Evolutionary conservation across 2,888 invertebrate species (phyloP).

Genomic region (Drosophila quinaria): DNA sequence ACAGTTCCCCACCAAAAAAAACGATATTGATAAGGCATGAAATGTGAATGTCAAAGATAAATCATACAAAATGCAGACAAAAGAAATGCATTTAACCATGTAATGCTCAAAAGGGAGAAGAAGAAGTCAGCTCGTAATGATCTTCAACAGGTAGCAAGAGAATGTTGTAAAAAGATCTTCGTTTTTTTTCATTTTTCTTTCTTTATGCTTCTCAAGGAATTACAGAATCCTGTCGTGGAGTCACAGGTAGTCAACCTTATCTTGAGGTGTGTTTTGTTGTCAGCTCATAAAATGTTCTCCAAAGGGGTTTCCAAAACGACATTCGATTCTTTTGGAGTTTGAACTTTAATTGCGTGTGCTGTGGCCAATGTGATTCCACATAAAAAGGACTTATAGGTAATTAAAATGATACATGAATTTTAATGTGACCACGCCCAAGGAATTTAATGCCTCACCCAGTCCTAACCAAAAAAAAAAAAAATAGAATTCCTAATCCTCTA

Average conservation of each 20-base stretch:
- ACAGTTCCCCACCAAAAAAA: not conserved
- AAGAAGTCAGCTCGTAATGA: slow-evolving; percentile 16
- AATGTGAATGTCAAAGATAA: slow-evolving; percentile 70
- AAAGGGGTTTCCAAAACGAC: slow-evolving; percentile 56
- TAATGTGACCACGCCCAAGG: slow-evolving; percentile 41
- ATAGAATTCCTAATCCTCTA: slow-evolving; percentile 15
- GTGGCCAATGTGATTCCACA: slow-evolving; percentile 46
- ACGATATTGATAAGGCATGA: slow-evolving; percentile 65
- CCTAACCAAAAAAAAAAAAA: too few relatives aligned
- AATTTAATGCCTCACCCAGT: slow-evolving; percentile 10
- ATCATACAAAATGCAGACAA: slow-evolving; percentile 53
- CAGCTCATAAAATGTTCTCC: slow-evolving; percentile 38
- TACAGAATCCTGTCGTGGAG: slow-evolving; percentile 54
- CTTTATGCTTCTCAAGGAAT: slow-evolving; percentile 52
- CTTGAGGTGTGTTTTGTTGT: slow-evolving; percentile 48
- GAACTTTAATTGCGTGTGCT: slow-evolving; percentile 67
- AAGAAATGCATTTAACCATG: slow-evolving; percentile 39
- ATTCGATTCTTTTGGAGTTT: slow-evolving; percentile 40
- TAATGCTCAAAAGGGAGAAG: slow-evolving; percentile 28
- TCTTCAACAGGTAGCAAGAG: slow-evolving; percentile 21
- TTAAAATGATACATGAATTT: slow-evolving; percentile 68
- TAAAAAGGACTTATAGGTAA: slow-evolving; percentile 64
- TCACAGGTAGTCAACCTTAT: slow-evolving; percentile 65
- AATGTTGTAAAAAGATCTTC: slow-evolving; percentile 13
- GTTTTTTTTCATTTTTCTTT: slow-evolving; percentile 22